Percentiles rank a stretch among this genome's conserved stretches.
These are phyloP conservation scores for Upupa epops DNA, from an alignment of 2,113 vertebrate genomes.

Conservation along the genomic window DNA sequence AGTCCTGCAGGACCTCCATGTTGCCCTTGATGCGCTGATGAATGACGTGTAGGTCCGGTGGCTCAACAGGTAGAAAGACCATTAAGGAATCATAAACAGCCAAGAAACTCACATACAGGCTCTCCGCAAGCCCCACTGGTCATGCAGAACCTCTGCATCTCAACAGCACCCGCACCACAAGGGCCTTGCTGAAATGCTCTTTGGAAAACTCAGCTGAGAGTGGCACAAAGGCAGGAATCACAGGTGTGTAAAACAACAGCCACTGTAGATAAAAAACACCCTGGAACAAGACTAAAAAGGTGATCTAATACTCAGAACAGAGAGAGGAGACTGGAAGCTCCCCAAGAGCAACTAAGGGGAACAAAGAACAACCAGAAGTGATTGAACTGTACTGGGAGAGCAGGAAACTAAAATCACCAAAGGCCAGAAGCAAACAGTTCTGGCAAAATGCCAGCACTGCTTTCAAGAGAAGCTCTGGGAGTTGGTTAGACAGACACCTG, in stretches of 20 bases:
- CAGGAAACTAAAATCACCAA: neutral
- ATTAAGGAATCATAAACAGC: conserved; percentile 34
- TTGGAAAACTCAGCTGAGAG: neutral
- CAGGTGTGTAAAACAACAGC: neutral
- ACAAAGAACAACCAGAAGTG: neutral
- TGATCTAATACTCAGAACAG: neutral
- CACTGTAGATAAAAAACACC: neutral
- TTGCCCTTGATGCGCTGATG: conserved; percentile 94
- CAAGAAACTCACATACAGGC: fast-evolving
- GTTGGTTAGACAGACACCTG: neutral
- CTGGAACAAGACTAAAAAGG: fast-evolving
- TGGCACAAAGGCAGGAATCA: neutral
- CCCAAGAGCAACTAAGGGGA: neutral
- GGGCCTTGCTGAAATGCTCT: neutral
- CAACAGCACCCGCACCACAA: fast-evolving
- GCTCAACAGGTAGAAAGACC: conserved; percentile 68
- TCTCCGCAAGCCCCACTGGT: fast-evolving
- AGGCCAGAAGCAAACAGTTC: neutral
- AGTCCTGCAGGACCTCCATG: conserved; percentile 89
- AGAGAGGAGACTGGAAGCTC: neutral
- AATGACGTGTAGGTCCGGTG: conserved; percentile 84
- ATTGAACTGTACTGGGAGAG: neutral
- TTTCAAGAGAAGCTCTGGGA: neutral
- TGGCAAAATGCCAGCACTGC: neutral
- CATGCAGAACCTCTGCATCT: fast-evolving